Conservation (phyloP, 2,113 vertebrate species). For the Campylomormyrus numenius region DNA sequence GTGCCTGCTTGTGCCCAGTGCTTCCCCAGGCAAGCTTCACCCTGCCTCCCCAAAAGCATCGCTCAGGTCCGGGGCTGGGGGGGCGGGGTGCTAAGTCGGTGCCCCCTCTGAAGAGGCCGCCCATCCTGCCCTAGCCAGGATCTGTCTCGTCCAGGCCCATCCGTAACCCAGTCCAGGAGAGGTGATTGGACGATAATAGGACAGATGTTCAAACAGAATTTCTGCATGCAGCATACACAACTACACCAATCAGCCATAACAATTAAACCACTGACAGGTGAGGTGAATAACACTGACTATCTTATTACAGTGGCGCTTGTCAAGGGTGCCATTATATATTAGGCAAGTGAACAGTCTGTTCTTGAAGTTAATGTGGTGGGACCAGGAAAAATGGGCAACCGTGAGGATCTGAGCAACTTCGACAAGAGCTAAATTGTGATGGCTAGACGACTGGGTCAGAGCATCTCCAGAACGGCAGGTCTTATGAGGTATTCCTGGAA, state of each 20-base stretch:
- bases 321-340: background rate
- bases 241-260: background rate
- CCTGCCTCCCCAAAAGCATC: too few relatives aligned
- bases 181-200: background rate
- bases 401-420: background rate
- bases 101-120: background rate
- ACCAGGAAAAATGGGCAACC: background rate
- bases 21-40: background rate
- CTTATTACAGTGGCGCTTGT: background rate
- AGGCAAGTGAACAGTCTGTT: background rate
- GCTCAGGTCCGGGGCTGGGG: too few relatives aligned
- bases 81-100: background rate
- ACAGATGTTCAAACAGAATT: background rate
- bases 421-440: background rate
- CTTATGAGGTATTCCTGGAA: background rate
- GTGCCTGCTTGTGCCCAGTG: background rate
- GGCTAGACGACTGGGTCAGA: background rate
- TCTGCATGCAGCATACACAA: background rate
- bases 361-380: background rate
- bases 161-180: background rate
- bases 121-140: background rate
- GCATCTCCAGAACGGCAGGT: background rate
- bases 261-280: background rate
- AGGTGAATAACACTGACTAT: background rate
- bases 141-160: background rate